Evolutionary conservation across 1,140 invertebrate species (phyloP).

Genomic region (Drosophila sturtevanti): DNA sequence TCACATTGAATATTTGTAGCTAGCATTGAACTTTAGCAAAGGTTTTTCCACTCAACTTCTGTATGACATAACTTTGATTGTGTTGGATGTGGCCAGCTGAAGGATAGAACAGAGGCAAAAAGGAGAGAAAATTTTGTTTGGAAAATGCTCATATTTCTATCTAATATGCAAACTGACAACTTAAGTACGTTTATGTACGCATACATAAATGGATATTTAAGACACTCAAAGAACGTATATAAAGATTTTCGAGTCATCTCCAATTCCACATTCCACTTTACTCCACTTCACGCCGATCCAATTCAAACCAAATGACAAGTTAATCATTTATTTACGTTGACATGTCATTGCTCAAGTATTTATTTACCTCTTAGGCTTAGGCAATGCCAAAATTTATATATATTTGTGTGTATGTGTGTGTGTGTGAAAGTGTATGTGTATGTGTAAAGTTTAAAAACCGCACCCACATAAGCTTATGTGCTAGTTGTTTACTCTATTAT

Average conservation of each 20-base stretch:
- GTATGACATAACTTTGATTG: conserved; percentile 76
- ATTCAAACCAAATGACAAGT: conserved; percentile 63
- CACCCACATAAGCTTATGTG: conserved; percentile 4
- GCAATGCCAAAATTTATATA: conserved; percentile 31
- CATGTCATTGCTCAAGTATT: conserved; percentile 79
- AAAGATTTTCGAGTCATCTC: conserved; percentile 26
- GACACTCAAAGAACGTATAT: conserved; percentile 8
- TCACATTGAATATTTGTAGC: conserved; percentile 16
- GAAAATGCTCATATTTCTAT: conserved; percentile 39
- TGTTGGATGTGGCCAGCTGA: conserved; percentile 20
- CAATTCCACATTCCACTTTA: conserved; percentile 23
- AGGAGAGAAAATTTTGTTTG: too few species aligned
- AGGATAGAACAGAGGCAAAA: neutral
- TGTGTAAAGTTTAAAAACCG: conserved; percentile 1
- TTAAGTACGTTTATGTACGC: conserved; percentile 78
- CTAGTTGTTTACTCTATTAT: conserved; percentile 6
- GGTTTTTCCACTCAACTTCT: conserved; percentile 19
- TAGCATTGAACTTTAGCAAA: conserved; percentile 22
- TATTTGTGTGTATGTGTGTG: neutral
- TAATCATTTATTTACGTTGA: conserved; percentile 79
- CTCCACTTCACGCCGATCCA: conserved; percentile 25
- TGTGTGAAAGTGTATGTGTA: neutral
- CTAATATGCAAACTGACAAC: conserved; percentile 75
- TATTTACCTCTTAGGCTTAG: conserved; percentile 56
- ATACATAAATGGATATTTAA: conserved; percentile 61